Conservation (phyloP, 2,113 vertebrate species). For the Ptilorrhoa leucosticta region DNA sequence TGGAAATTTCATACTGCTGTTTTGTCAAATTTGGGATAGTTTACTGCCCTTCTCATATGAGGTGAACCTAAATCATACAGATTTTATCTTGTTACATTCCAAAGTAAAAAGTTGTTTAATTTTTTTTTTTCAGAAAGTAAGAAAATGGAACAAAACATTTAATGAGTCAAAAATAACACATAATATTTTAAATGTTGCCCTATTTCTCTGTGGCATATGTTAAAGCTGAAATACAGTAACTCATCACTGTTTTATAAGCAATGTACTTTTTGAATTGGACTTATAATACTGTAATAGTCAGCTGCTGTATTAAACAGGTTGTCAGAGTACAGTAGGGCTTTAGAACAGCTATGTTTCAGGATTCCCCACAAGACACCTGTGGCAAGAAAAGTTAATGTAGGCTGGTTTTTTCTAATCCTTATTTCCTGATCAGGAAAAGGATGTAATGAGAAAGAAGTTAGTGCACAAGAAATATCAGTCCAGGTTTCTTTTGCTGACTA, state of each 20-base stretch:
- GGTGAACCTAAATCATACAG: background rate
- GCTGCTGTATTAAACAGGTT: background rate
- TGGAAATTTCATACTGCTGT: background rate
- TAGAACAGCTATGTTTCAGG: background rate
- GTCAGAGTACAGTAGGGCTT: background rate
- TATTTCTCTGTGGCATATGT: background rate
- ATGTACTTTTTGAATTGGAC: background rate
- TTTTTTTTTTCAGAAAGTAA: background rate
- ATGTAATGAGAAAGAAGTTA: background rate
- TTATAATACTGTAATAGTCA: background rate
- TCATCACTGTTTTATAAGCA: background rate
- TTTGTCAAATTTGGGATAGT: background rate
- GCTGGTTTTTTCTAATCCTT: background rate
- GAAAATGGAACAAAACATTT: background rate
- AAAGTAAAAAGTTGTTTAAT: background rate
- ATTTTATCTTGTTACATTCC: background rate
- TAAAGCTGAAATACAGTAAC: background rate
- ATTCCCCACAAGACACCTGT: background rate
- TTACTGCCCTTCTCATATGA: background rate
- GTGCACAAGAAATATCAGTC: background rate
- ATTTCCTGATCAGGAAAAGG: background rate
- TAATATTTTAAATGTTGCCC: background rate
- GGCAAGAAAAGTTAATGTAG: background rate
- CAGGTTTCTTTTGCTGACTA: background rate
- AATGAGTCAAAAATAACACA: background rate